These are phyloP conservation scores for Tiphia femorata DNA, from an alignment of 2,888 invertebrate genomes.

Conservation along the genomic window DNA sequence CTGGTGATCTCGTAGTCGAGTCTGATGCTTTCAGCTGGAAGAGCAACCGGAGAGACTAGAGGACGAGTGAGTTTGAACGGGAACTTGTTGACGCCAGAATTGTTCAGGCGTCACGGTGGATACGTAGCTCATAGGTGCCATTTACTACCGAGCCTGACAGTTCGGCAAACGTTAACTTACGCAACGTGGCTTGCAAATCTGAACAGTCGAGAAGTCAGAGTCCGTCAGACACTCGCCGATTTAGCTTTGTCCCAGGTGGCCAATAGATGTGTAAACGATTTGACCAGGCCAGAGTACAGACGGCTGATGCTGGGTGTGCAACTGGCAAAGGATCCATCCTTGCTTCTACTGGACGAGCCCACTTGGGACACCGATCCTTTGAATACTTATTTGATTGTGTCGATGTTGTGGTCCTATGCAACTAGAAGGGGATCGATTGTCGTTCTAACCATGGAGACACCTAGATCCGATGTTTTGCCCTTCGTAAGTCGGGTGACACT, in stretches of 20 bases:
- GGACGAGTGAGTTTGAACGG: conserved; percentile 93
- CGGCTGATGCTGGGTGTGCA: conserved; percentile 93
- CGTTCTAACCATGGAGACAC: conserved; percentile 92
- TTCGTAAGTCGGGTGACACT: conserved; percentile 93
- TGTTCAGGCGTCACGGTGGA: conserved; percentile 89
- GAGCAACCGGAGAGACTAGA: conserved; percentile 82
- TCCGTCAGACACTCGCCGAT: conserved; percentile 93
- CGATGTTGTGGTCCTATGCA: conserved; percentile 90
- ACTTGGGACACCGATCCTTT: conserved; percentile 95
- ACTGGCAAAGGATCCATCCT: conserved; percentile 91
- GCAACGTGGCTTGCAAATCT: conserved; percentile 74
- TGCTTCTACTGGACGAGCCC: conserved; percentile 92
- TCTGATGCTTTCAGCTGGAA: conserved; percentile 74
- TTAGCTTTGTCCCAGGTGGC: conserved; percentile 93
- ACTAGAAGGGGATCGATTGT: conserved; percentile 93
- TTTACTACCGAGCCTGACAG: conserved; percentile 87
- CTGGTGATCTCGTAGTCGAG: neutral
- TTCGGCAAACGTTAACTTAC: conserved; percentile 86
- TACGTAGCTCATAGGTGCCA: conserved; percentile 90
- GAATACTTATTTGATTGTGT: conserved; percentile 94
- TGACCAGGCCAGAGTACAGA: conserved; percentile 91
- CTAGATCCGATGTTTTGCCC: conserved; percentile 94
- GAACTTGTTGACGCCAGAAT: conserved; percentile 82
- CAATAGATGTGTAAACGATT: conserved; percentile 83
- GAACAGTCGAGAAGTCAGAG: conserved; percentile 76